Conservation (phyloP, 2,888 invertebrate species). For the Oscheius sp. region DNA sequence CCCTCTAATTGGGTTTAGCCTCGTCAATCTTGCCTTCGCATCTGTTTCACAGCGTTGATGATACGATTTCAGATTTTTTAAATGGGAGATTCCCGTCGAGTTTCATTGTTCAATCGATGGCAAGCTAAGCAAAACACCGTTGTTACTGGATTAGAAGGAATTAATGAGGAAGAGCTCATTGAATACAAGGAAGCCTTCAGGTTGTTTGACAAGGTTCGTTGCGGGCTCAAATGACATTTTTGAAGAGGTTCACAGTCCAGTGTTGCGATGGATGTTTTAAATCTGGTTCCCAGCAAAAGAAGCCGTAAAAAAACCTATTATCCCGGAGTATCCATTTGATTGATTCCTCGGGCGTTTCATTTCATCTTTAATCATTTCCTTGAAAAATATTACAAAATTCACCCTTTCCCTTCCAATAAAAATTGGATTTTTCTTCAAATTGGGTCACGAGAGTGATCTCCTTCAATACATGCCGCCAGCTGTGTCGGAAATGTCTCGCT, state of each 20-base stretch:
- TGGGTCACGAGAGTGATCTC: neutral
- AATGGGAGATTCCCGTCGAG: conserved; percentile 61
- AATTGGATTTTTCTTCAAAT: neutral
- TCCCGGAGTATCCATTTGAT: neutral
- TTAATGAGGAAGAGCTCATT: conserved; percentile 72
- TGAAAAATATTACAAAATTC: too few species aligned
- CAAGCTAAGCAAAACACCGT: conserved; percentile 62
- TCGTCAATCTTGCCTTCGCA: conserved; percentile 16
- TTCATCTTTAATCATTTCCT: neutral
- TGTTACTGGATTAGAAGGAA: conserved; percentile 65
- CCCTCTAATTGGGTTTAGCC: conserved; percentile 5
- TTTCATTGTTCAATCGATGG: conserved; percentile 72
- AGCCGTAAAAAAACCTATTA: neutral
- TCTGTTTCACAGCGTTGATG: neutral
- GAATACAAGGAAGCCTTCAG: conserved; percentile 73
- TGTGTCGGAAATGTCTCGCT: neutral
- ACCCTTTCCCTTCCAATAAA: too few species aligned
- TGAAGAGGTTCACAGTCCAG: conserved; percentile 23
- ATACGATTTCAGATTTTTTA: neutral
- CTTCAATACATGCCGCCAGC: neutral
- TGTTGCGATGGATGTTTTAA: neutral
- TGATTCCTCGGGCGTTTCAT: too few species aligned
- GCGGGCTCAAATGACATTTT: conserved; percentile 6
- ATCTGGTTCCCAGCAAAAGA: neutral
- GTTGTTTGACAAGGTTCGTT: conserved; percentile 72